phyloP scores from a whole-genome alignment of 2,797 vertebrate genomes.

The Echeneis naucrates region DNA sequence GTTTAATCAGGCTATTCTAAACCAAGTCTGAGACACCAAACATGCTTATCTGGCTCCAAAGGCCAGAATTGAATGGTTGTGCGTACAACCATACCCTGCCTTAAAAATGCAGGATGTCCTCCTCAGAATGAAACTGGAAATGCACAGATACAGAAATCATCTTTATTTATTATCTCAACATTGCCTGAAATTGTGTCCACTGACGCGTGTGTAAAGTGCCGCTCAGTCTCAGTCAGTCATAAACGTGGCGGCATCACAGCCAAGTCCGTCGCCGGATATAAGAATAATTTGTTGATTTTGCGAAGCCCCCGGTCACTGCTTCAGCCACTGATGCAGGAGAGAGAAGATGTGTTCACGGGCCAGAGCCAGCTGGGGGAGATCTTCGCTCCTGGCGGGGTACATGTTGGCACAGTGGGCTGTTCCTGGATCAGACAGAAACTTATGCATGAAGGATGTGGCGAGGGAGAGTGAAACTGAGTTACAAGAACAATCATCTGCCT shows the following conservation, averaged over 20 bases:
- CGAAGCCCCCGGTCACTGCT: slow-evolving; percentile 50
- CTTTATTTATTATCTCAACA: slow-evolving; percentile 48
- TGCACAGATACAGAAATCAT: background rate
- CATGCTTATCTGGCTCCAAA: background rate
- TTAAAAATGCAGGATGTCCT: background rate
- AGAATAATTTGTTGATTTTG: slow-evolving; percentile 4
- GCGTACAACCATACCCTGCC: background rate
- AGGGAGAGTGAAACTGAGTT: slow-evolving; percentile 27
- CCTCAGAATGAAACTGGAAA: slow-evolving; percentile 15
- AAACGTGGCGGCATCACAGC: slow-evolving; percentile 26
- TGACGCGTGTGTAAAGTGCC: slow-evolving; percentile 33
- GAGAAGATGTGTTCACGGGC: slow-evolving; percentile 76
- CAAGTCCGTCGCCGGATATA: no score
- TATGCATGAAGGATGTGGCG: slow-evolving; percentile 9
- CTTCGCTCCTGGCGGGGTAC: slow-evolving; percentile 80
- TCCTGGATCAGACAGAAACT: slow-evolving; percentile 61
- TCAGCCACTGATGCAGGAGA: slow-evolving; percentile 81
- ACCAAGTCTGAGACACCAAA: slow-evolving; percentile 1
- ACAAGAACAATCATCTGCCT: slow-evolving; percentile 48
- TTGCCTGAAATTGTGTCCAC: background rate
- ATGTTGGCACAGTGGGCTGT: slow-evolving; percentile 87
- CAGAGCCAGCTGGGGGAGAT: slow-evolving; percentile 74
- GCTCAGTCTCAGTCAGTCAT: slow-evolving; percentile 37
- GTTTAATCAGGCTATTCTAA: background rate
- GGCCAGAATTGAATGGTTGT: background rate